Evolutionary conservation across 2,113 vertebrate species (phyloP).

Genomic region (Lutjanus erythropterus): DNA sequence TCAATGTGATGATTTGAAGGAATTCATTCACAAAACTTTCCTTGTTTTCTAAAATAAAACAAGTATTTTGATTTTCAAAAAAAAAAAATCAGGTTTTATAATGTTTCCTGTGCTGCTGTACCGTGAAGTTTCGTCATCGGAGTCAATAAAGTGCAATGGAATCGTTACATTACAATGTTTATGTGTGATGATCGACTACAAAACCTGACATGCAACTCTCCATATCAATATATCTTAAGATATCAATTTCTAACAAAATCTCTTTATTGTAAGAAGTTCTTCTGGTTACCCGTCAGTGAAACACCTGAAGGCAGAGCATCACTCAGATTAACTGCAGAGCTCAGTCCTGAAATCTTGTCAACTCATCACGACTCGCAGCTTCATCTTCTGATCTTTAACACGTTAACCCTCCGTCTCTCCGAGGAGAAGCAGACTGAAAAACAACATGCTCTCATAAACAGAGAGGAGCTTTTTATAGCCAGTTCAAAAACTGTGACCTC

Average conservation of each 20-base stretch:
- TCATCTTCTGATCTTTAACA: conserved; percentile 31
- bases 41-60: not conserved
- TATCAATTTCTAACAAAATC: not conserved
- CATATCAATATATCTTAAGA: not conserved
- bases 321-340: not conserved
- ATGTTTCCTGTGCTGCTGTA: not conserved
- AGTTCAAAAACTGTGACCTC: conserved; percentile 30
- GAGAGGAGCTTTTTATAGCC: conserved; percentile 22
- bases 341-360: conserved; percentile 32
- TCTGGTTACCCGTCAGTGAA: not conserved
- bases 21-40: not conserved
- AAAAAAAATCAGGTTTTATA: too few species aligned
- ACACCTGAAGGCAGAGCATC: not conserved
- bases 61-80: too few species aligned
- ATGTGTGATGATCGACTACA: not conserved
- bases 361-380: conserved; percentile 12
- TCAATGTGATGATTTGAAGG: not conserved
- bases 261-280: not conserved
- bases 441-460: conserved; percentile 14
- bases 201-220: not conserved
- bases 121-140: not conserved
- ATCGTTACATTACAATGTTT: too few species aligned
- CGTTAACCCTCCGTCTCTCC: conserved; percentile 10
- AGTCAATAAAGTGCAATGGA: not conserved
- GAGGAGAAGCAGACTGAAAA: conserved; percentile 4